phyloP scores from a whole-genome alignment of 2,888 invertebrate genomes.

The Euzetes globulus region DNA sequence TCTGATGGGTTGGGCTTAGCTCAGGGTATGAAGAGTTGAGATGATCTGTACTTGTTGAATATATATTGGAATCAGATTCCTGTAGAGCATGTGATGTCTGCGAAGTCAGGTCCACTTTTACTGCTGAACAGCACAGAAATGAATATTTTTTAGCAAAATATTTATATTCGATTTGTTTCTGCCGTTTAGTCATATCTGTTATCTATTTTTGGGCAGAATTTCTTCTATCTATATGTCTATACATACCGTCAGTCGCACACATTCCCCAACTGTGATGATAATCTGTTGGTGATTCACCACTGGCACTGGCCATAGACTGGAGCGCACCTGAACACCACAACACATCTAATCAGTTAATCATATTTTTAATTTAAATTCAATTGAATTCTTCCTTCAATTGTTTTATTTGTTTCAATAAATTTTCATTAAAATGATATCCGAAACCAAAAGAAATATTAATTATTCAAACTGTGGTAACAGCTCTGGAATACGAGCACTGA shows the following conservation, averaged over 20 bases:
- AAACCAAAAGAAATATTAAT: too few species aligned
- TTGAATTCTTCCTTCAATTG: too few species aligned
- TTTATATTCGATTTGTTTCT: too few species aligned
- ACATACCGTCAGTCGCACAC: slow-evolving; percentile 8
- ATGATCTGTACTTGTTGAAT: not conserved
- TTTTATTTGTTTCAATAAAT: too few species aligned
- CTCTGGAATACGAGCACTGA: too few species aligned
- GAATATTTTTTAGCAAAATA: too few species aligned
- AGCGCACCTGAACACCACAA: slow-evolving; percentile 36
- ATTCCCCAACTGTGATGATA: slow-evolving; percentile 17
- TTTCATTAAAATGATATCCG: too few species aligned
- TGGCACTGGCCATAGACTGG: slow-evolving; percentile 40
- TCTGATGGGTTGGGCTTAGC: slow-evolving; percentile 1
- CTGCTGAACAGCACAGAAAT: not conserved
- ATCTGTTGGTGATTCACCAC: slow-evolving; percentile 30
- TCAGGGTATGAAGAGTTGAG: not conserved
- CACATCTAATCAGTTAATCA: not conserved
- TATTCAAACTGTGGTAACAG: too few species aligned
- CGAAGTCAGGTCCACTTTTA: slow-evolving; percentile 13
- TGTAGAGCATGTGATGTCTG: not conserved
- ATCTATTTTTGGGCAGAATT: not conserved
- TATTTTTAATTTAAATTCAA: too few species aligned
- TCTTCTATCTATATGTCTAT: not conserved
- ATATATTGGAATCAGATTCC: not conserved
- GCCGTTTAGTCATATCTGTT: not conserved